Base-by-base conservation (phyloP, 2,888 invertebrate species). In the Thymelicus lineola region DNA sequence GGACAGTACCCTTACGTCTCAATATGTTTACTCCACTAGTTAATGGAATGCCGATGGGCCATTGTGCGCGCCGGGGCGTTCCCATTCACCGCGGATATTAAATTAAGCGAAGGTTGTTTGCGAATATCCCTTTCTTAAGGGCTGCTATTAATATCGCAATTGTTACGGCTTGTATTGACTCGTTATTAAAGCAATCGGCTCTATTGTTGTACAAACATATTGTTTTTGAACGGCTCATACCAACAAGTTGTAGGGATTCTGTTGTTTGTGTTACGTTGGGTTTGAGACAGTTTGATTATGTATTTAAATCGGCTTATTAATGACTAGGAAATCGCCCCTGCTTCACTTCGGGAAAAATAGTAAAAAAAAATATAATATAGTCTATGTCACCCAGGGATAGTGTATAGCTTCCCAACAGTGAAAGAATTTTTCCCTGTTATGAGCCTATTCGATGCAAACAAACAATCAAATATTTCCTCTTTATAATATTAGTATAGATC, bases 31-130 rank as follows among this genome's bases (percentile, higher is more conserved):
- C 86, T 82, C 84, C 86, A 80, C 86, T 89, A 87, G 90, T 91
- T 91, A 92, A 92, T 92, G 89, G 92, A 90, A 92, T 88, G 83
- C 88, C 89, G 87, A 89, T 88, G 85, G 90, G 82, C 87, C 80
- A 90, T 90, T 90, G 90, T 88, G 84, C 84, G 82, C 78, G 81
- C 79, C 81, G 79, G 79, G 82, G 85, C 87, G 90, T 87, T 89
- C 87, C 90, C 86, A 88, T 89, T 88, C 87, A 89, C 84, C 79
- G 75, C 77, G 83, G 82, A 86, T 89, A 89, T 88, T 85, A 89
- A 87, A 88, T 87, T 85, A 83, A 82, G 85, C 85, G 83, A 80
- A 80, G 78, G 78, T 60, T 75, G 73, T 75, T 72, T 73, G 76
- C 77, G 75, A 81, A 82, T 80, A 79, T 79, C 82, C 81, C 84